A percentile compares a stretch with the other conserved stretches of the same genome.
Conservation (phyloP, 2,113 vertebrate species). For the Calypte anna region DNA sequence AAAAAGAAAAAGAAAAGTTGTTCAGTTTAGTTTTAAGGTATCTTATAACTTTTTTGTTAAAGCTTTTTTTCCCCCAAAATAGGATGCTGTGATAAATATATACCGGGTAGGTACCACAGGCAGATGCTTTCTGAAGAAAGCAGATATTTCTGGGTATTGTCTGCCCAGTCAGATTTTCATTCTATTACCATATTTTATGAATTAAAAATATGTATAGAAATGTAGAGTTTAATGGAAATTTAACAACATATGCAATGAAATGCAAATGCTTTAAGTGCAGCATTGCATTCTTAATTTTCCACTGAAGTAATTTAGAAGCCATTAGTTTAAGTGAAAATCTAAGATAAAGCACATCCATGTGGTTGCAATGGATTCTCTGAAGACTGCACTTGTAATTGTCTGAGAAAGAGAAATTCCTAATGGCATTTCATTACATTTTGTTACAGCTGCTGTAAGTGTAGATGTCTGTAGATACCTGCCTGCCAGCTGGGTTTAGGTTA, state of each 20-base stretch:
- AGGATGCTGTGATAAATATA: neutral
- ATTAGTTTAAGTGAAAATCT: slow-evolving; percentile 69
- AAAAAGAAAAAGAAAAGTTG: neutral
- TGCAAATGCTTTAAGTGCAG: slow-evolving; percentile 68
- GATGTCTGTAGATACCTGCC: slow-evolving; percentile 5
- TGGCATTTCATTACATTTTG: slow-evolving; percentile 50
- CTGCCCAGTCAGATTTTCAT: slow-evolving; percentile 14
- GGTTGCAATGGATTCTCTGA: slow-evolving; percentile 56
- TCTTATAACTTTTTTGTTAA: neutral
- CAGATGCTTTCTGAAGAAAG: neutral
- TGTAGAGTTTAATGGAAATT: slow-evolving; percentile 58
- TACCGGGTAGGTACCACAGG: neutral
- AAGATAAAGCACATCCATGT: slow-evolving; percentile 53
- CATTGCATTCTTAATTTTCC: slow-evolving; percentile 62
- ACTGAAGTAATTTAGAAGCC: slow-evolving; percentile 72
- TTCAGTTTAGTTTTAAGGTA: neutral
- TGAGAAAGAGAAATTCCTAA: slow-evolving; percentile 69
- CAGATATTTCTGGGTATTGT: neutral
- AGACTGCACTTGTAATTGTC: slow-evolving; percentile 63
- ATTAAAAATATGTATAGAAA: slow-evolving; percentile 41
- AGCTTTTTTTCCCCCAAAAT: neutral
- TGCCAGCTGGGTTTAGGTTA: neutral
- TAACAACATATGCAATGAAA: slow-evolving; percentile 47
- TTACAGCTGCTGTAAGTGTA: neutral
- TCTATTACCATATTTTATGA: slow-evolving; percentile 16